These are phyloP conservation scores for Sinocyclocheilus grahami DNA, from an alignment of 2,113 vertebrate genomes.

Conservation along the genomic window DNA sequence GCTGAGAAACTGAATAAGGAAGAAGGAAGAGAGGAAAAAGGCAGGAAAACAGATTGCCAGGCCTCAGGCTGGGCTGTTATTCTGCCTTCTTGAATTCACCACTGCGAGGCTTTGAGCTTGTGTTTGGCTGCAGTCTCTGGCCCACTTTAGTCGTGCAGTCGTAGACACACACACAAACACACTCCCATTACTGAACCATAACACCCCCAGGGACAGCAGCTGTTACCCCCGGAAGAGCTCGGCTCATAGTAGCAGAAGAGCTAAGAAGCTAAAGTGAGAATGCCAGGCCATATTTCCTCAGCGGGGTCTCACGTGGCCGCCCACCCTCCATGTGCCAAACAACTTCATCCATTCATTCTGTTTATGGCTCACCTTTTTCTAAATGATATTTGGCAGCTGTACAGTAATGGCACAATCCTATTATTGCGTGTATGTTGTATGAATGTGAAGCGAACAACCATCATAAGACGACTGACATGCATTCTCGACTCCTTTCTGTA, in stretches of 20 bases:
- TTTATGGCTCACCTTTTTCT: constrained; percentile 55
- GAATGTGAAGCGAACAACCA: background rate
- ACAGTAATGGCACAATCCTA: constrained; percentile 63
- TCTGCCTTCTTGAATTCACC: constrained; percentile 66
- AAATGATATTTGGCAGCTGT: constrained; percentile 57
- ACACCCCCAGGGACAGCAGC: constrained; percentile 62
- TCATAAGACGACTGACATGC: background rate
- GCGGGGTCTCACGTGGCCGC: background rate
- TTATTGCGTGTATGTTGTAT: constrained; percentile 49
- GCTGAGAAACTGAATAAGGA: constrained; percentile 55
- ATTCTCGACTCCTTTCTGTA: background rate
- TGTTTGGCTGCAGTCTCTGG: constrained; percentile 51
- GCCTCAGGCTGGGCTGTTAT: constrained; percentile 62
- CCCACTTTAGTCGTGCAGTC: constrained; percentile 60
- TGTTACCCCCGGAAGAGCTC: constrained; percentile 63
- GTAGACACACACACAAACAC: constrained; percentile 62
- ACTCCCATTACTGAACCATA: constrained; percentile 61
- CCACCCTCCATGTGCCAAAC: constrained; percentile 45
- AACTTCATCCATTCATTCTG: constrained; percentile 53
- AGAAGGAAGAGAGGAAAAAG: constrained; percentile 54
- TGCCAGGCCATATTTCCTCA: constrained; percentile 56
- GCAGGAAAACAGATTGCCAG: constrained; percentile 62
- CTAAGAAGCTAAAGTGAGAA: constrained; percentile 48
- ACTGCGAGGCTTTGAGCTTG: constrained; percentile 65
- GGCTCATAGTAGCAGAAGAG: constrained; percentile 36